phyloP scores from a whole-genome alignment of 2,113 vertebrate species.

The Gnathochromis pfefferi region DNA sequence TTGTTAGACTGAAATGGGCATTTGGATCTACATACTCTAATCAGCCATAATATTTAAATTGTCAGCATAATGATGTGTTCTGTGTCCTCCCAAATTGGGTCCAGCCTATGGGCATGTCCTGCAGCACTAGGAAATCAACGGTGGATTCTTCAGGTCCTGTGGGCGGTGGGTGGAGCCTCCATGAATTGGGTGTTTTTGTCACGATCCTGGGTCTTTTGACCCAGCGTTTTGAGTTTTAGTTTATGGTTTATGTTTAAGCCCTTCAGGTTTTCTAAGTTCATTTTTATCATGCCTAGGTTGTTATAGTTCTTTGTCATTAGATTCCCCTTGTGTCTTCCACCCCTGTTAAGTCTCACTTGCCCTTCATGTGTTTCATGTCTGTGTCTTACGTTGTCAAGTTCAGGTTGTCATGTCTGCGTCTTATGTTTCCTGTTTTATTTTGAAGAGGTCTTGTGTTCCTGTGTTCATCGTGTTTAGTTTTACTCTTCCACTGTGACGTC shows the following conservation, averaged over 20 bases:
- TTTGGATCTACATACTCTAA: neutral
- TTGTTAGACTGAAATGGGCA: neutral
- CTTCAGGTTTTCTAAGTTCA: neutral
- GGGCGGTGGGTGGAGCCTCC: neutral
- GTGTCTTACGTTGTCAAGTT: neutral
- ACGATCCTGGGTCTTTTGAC: neutral
- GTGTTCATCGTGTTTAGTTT: neutral
- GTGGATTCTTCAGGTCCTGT: neutral
- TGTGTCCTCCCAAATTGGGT: neutral
- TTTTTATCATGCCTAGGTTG: neutral
- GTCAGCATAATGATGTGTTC: neutral
- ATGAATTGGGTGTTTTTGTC: neutral
- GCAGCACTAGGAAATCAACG: neutral
- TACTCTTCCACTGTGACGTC: too few species aligned
- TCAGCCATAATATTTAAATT: neutral
- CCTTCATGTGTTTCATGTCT: neutral
- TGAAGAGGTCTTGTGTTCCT: neutral
- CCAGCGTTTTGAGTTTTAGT: neutral
- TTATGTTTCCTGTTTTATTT: neutral
- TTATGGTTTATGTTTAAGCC: neutral
- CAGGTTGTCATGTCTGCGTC: neutral
- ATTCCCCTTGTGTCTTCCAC: neutral
- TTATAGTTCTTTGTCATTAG: neutral
- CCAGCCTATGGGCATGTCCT: neutral
- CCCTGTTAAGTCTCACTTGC: neutral